Conservation (phyloP, 1,140 invertebrate genomes). For the Maniola jurtina region DNA sequence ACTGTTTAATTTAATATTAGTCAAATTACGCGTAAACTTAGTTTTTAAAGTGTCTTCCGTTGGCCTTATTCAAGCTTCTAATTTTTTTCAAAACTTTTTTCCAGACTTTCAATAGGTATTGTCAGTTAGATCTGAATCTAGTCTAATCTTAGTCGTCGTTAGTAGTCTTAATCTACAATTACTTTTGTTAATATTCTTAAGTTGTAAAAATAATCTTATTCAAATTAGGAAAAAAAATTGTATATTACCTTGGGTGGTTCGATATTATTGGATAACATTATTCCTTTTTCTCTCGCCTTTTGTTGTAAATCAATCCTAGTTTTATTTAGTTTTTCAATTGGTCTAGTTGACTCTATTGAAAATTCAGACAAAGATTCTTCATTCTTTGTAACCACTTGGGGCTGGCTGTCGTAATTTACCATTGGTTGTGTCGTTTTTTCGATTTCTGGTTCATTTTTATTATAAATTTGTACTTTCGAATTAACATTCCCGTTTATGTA, state of each 20-base stretch:
- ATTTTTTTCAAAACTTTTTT: background rate
- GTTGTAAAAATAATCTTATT: conserved; percentile 11
- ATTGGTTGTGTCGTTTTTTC: conserved; percentile 5
- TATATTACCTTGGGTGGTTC: conserved; percentile 29
- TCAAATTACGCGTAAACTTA: conserved; percentile 2
- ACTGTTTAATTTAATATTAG: background rate
- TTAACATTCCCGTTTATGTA: conserved; percentile 9
- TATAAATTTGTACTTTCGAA: conserved; percentile 8
- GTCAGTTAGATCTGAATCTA: background rate
- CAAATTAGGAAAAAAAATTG: conserved; percentile 17
- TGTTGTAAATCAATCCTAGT: conserved; percentile 21
- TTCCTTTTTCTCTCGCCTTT: conserved; percentile 31
- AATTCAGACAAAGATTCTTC: conserved; percentile 55
- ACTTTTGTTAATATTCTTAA: background rate
- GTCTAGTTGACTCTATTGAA: conserved; percentile 44
- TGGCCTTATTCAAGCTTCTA: background rate
- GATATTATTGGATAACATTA: conserved; percentile 15
- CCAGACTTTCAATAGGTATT: background rate
- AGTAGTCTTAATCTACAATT: background rate
- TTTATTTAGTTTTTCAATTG: conserved; percentile 10
- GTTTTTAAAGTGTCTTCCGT: background rate
- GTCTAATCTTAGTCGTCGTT: no score
- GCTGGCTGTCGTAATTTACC: conserved; percentile 13
- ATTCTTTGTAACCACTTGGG: conserved; percentile 12
- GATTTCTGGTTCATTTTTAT: conserved; percentile 16